These are phyloP conservation scores for Drosophila mettleri DNA, from an alignment of 2,888 invertebrate genomes.

Conservation along the genomic window DNA sequence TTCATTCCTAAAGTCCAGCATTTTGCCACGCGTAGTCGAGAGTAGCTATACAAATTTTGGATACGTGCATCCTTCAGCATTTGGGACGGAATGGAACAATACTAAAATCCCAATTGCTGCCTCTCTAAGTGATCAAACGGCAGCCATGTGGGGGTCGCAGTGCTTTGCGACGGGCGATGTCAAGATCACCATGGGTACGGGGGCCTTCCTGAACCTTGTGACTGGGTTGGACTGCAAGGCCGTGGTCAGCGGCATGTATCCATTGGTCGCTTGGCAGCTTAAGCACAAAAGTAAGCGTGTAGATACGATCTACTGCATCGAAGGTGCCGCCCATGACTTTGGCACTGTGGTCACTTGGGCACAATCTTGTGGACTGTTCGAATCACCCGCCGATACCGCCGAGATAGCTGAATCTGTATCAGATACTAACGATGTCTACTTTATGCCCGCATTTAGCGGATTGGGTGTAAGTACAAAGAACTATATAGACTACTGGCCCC, in stretches of 20 bases:
- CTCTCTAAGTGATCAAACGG: constrained; percentile 89
- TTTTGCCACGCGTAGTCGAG: constrained; percentile 93
- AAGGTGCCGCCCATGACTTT: constrained; percentile 95
- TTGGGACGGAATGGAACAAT: constrained; percentile 87
- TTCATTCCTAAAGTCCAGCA: constrained; percentile 86
- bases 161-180: constrained; percentile 92
- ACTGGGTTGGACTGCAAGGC: constrained; percentile 92
- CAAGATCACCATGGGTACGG: constrained; percentile 96
- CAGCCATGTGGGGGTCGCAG: constrained; percentile 94
- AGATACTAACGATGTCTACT: constrained; percentile 92
- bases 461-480: constrained; percentile 88
- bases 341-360: constrained; percentile 96
- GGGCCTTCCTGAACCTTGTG: constrained; percentile 94
- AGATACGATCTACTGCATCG: constrained; percentile 90
- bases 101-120: constrained; percentile 88
- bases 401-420: constrained; percentile 89
- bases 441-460: constrained; percentile 95
- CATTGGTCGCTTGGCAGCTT: constrained; percentile 93
- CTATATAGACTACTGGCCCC: neutral
- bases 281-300: constrained; percentile 23
- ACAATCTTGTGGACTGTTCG: constrained; percentile 88
- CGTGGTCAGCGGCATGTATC: constrained; percentile 94
- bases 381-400: constrained; percentile 88
- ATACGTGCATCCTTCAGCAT: constrained; percentile 87
- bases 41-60: constrained; percentile 91